Conservation (phyloP, 2,888 invertebrate species). For the Drosophila austrosaltans region DNA sequence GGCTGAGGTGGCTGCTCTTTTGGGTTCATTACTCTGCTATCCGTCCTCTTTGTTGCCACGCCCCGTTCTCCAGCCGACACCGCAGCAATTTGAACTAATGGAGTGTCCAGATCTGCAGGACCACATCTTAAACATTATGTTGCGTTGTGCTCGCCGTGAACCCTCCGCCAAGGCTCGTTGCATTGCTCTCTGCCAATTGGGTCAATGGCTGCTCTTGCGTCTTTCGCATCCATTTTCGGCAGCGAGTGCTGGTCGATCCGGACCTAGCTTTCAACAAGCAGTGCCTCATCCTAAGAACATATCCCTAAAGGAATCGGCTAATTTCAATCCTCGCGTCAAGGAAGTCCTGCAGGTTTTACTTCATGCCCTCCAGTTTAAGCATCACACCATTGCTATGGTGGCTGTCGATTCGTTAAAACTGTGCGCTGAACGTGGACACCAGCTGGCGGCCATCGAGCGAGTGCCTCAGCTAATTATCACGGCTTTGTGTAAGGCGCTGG, state of each 20-base stretch:
- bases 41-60: slow-evolving; percentile 87
- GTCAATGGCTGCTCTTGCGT: slow-evolving; percentile 84
- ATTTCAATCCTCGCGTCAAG: slow-evolving; percentile 81
- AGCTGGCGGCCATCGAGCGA: slow-evolving; percentile 80
- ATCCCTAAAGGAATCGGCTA: slow-evolving; percentile 33
- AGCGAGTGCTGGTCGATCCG: slow-evolving; percentile 15
- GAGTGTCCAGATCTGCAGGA: slow-evolving; percentile 85
- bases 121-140: slow-evolving; percentile 92
- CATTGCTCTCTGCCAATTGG: slow-evolving; percentile 93
- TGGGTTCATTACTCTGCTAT: slow-evolving; percentile 93
- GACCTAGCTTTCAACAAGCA: slow-evolving; percentile 68
- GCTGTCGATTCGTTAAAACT: slow-evolving; percentile 82
- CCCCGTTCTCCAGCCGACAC: slow-evolving; percentile 85
- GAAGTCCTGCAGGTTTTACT: slow-evolving; percentile 83
- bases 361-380: slow-evolving; percentile 83
- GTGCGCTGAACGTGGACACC: slow-evolving; percentile 81
- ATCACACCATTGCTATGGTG: slow-evolving; percentile 82
- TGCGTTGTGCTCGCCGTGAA: slow-evolving; percentile 94
- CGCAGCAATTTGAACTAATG: slow-evolving; percentile 83
- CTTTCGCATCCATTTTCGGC: slow-evolving; percentile 70
- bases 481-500: slow-evolving; percentile 82
- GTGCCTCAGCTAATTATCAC: slow-evolving; percentile 82
- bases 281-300: slow-evolving; percentile 72
- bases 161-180: slow-evolving; percentile 94
- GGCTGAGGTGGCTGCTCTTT: slow-evolving; percentile 94